Conservation (phyloP, 2,797 vertebrate genomes). For the Orestias chungarensis region DNA sequence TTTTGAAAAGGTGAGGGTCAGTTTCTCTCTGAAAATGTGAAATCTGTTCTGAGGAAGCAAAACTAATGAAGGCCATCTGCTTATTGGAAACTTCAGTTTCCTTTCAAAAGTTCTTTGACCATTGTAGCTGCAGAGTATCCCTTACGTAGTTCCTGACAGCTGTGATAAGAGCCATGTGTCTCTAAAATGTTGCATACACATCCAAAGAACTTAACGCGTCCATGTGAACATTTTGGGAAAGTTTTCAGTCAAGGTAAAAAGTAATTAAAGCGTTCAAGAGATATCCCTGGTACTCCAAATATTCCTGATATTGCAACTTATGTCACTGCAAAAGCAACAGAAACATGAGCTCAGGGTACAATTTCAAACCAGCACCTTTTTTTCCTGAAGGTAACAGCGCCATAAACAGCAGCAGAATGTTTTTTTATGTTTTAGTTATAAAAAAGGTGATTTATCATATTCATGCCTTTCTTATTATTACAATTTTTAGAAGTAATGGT, state of each 20-base stretch:
- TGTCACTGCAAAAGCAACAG: neutral
- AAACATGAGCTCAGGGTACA: neutral
- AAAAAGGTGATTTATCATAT: neutral
- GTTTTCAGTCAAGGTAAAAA: neutral
- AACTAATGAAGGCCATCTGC: neutral
- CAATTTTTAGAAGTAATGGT: neutral
- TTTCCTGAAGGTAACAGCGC: neutral
- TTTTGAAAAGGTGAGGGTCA: neutral
- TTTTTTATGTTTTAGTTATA: neutral
- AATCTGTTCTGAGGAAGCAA: neutral
- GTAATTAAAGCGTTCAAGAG: neutral
- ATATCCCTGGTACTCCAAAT: neutral
- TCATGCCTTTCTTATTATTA: neutral
- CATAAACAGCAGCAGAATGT: too few relatives aligned
- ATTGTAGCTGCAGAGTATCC: neutral
- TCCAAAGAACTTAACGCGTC: neutral
- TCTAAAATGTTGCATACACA: neutral
- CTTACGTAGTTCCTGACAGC: slow-evolving; percentile 4
- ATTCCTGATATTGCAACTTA: neutral
- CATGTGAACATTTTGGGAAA: neutral
- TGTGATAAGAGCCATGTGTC: slow-evolving; percentile 6
- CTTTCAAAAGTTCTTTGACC: neutral
- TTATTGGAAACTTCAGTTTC: slow-evolving; percentile 4
- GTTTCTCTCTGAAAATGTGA: neutral
- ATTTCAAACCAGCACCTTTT: neutral